Base-by-base conservation (phyloP, 37 sponge, comb jelly and placozoan genomes). In the Amphimedon queenslandica region DNA sequence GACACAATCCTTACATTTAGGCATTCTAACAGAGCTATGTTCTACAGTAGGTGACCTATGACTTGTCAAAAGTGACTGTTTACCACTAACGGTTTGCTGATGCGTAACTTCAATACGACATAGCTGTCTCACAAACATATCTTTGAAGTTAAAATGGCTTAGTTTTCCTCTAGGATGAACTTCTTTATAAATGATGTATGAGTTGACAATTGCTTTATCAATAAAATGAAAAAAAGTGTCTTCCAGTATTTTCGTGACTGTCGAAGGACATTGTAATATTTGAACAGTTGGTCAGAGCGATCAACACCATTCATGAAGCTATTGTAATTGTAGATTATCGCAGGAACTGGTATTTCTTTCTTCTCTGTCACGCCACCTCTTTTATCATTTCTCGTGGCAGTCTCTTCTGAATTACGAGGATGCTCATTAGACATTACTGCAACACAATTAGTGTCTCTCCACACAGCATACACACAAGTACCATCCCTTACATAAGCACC, bases 281-380 rank as follows among this genome's bases (percentile, higher is more conserved):
- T 23, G 4, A 82, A 4, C 20, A 65, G 39, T 36, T 83, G 77
- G 41, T 83, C 84, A n/a, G 40, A 43, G 4, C 37, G 42, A 55
- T 83, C 84, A 1, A 83, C 84, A 1, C 84, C 84, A 37, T 77
- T 77, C 84, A 83, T 71, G 40, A 25, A 76, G 8, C 33, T 43
- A 47, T 83, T 83, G 57, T 83, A 82, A 25, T 74, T n/a, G 6
- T 67, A 30, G 51, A 83, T 43, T 10, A 64, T 55, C 16, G 64
- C 61, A 10, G 84, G 77, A 51, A 55, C 51, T 29, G 71, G 75
- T 27, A 82, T n/a, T 47, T 66, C 75, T 33, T 36, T 39, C 56
- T 40, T 75, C 55, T 75, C 24, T 1, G 29, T 29, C 4, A 25
- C 33, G 42, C 72, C 72, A 47, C 6, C 32, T 5, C 4, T 33